phyloP scores from a whole-genome alignment of 1,140 invertebrate species.

The Druon quercuslanigerum region DNA sequence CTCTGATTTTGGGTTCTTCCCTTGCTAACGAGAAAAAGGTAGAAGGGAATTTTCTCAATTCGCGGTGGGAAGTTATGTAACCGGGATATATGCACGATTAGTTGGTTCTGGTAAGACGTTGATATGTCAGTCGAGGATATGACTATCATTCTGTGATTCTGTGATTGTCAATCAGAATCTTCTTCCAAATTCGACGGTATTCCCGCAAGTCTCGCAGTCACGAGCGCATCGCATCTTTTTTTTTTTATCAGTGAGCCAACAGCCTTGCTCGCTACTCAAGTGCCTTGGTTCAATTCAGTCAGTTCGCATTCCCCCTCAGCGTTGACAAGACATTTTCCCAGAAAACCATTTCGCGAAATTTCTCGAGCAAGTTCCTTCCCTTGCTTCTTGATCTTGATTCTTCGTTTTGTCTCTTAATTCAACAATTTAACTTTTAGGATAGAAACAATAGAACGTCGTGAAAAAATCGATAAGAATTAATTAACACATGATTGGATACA shows the following conservation, averaged over 20 bases:
- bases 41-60: conserved; percentile 45
- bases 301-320: neutral
- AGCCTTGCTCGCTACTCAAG: conserved; percentile 4
- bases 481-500: too few species aligned
- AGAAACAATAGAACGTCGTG: too few species aligned
- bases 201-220: neutral
- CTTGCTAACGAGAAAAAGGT: conserved; percentile 28
- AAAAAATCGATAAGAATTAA: too few species aligned
- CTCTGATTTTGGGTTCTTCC: neutral
- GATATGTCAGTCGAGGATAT: conserved; percentile 44
- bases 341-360: conserved; percentile 6
- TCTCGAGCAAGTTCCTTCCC: neutral
- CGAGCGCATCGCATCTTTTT: conserved; percentile 20
- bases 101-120: conserved; percentile 20
- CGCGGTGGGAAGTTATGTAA: conserved; percentile 62
- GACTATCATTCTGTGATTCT: neutral
- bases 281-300: too few species aligned
- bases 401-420: neutral
- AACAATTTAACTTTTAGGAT: neutral
- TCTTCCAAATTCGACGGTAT: neutral
- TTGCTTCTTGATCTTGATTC: neutral
- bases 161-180: neutral
- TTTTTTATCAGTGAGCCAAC: neutral
- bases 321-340: neutral
- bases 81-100: conserved; percentile 59